Conservation (phyloP, 1,140 invertebrate genomes). For the Charaxes varanes region DNA sequence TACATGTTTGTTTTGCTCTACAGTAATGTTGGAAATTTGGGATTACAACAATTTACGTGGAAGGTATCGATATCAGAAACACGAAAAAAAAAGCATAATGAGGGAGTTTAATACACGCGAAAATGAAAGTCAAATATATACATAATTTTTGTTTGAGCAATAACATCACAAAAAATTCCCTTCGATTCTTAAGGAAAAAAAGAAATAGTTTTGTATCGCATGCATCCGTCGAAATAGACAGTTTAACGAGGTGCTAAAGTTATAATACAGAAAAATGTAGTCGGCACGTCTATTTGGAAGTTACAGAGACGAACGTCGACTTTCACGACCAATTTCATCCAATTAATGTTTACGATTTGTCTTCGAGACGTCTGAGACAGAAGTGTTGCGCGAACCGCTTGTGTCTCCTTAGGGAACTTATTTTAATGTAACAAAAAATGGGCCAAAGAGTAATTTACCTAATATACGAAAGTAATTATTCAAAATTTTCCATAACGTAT, state of each 20-base stretch:
- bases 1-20: no score
- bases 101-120: no score
- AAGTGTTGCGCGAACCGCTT: not conserved
- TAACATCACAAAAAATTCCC: slow-evolving; percentile 1
- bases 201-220: slow-evolving; percentile 12
- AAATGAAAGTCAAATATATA: no score
- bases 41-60: no score
- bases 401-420: slow-evolving; percentile 1
- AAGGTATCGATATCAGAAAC: no score
- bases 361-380: slow-evolving; percentile 3
- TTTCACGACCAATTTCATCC: slow-evolving; percentile 19
- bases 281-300: not conserved
- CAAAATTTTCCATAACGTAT: no score
- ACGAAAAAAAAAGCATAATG: no score
- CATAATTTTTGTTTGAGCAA: not conserved
- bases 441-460: not conserved
- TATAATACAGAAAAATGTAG: slow-evolving; percentile 14
- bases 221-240: slow-evolving; percentile 10
- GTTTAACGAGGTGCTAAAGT: slow-evolving; percentile 15
- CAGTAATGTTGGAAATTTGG: no score
- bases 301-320: slow-evolving; percentile 9
- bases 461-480: no score
- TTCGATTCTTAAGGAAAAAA: slow-evolving; percentile 6
- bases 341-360: slow-evolving; percentile 14
- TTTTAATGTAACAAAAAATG: not conserved